Conservation (phyloP, 2,797 vertebrate genomes). For the Galaxias olidus region DNA sequence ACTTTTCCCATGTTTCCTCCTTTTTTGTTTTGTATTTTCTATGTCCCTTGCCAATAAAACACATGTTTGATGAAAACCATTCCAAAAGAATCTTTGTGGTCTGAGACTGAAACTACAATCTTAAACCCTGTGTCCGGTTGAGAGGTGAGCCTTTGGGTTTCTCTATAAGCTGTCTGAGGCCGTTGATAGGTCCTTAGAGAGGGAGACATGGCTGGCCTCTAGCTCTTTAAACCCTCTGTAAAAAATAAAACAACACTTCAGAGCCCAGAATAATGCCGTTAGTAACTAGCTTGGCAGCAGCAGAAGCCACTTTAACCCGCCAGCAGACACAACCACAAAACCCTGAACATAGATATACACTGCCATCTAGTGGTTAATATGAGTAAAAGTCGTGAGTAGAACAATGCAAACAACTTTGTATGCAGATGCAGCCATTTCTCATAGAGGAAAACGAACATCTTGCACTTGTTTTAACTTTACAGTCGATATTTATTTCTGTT, state of each 20-base stretch:
- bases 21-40: too few relatives aligned
- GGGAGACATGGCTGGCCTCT: conserved; percentile 23
- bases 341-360: conserved; percentile 40
- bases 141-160: conserved; percentile 23
- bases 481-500: background rate
- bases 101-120: too few relatives aligned
- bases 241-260: conserved; percentile 17
- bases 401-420: conserved; percentile 43
- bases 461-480: conserved; percentile 16
- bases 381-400: background rate
- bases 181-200: conserved; percentile 25
- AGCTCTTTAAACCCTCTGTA: conserved; percentile 34
- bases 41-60: too few relatives aligned
- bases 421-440: background rate
- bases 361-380: conserved; percentile 68
- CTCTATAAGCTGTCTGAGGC: too few relatives aligned
- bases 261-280: conserved; percentile 9
- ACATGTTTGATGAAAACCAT: too few relatives aligned
- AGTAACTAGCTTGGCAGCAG: background rate
- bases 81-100: too few relatives aligned
- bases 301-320: conserved; percentile 20
- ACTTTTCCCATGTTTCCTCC: too few relatives aligned
- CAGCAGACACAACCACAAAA: conserved; percentile 8
- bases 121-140: conserved; percentile 11
- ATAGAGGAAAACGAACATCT: background rate